A percentile compares a stretch with the other conserved stretches of the same genome.
These are phyloP conservation scores for Habropoda laboriosa DNA, from an alignment of 1,140 invertebrate species.

Conservation along the genomic window DNA sequence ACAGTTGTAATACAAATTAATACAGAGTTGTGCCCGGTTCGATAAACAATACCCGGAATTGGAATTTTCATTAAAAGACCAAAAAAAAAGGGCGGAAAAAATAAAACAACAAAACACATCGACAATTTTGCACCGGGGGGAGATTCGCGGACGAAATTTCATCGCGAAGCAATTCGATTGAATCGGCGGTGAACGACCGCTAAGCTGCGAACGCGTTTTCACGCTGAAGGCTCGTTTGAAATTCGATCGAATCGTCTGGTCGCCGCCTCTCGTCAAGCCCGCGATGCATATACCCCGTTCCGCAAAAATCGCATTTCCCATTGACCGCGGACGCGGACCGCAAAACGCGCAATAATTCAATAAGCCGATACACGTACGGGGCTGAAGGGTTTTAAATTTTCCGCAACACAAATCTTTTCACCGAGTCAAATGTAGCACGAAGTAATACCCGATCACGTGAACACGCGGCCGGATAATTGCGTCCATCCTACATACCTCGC, in stretches of 20 bases:
- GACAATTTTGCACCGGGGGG: background rate
- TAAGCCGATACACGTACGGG: slow-evolving; percentile 12
- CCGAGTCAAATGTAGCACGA: slow-evolving; percentile 20
- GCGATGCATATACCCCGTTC: slow-evolving; percentile 30
- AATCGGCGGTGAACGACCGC: background rate
- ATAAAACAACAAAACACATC: background rate
- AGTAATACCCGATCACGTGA: slow-evolving; percentile 13
- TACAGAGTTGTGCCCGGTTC: background rate
- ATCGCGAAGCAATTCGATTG: background rate
- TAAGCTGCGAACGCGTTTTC: background rate
- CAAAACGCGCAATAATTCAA: slow-evolving; percentile 33
- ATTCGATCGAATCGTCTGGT: background rate
- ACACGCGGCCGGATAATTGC: slow-evolving; percentile 28
- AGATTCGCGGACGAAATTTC: background rate
- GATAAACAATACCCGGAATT: background rate
- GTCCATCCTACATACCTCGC: background rate
- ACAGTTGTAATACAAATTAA: background rate
- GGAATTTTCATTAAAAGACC: background rate
- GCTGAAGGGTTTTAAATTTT: slow-evolving; percentile 37
- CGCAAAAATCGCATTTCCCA: slow-evolving; percentile 35
- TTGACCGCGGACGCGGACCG: slow-evolving; percentile 14
- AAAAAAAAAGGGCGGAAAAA: background rate
- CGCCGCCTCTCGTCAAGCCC: slow-evolving; percentile 16
- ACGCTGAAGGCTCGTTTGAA: background rate
- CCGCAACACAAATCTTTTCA: slow-evolving; percentile 37